These are phyloP conservation scores for Melieria omissa DNA, from an alignment of 2,888 invertebrate genomes.

Conservation along the genomic window DNA sequence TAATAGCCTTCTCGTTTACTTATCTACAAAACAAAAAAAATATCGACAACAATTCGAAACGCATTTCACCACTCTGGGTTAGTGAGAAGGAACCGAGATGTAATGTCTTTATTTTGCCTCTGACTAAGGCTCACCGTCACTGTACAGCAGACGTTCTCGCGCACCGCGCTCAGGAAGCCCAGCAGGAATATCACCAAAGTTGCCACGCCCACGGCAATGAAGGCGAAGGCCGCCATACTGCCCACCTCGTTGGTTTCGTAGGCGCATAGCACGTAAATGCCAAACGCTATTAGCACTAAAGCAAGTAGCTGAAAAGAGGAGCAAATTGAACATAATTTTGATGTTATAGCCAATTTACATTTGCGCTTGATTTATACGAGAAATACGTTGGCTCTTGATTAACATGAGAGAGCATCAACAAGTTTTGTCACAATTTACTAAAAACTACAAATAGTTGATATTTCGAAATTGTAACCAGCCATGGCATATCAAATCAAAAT, in stretches of 20 bases:
- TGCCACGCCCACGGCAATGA: slow-evolving; percentile 51
- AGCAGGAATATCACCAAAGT: slow-evolving; percentile 78
- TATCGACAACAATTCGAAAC: too few relatives aligned
- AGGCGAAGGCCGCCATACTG: slow-evolving; percentile 44
- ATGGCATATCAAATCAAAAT: too few relatives aligned
- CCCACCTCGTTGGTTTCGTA: slow-evolving; percentile 52
- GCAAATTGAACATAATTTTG: too few relatives aligned
- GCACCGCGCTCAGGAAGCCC: slow-evolving; percentile 88
- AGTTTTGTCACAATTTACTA: too few relatives aligned
- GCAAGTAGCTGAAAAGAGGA: slow-evolving; percentile 52
- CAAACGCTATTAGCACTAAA: slow-evolving; percentile 57
- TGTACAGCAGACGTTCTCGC: slow-evolving; percentile 88
- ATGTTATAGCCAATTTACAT: too few relatives aligned
- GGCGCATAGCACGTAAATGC: slow-evolving; percentile 50
- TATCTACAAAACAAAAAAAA: too few relatives aligned
- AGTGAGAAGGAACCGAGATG: too few relatives aligned
- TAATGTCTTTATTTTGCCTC: background rate
- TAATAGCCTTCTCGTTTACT: too few relatives aligned
- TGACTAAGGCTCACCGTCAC: slow-evolving; percentile 74
- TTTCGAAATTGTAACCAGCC: too few relatives aligned
- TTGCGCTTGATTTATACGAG: background rate
- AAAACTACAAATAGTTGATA: too few relatives aligned
- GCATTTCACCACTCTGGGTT: too few relatives aligned
- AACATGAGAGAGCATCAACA: too few relatives aligned
- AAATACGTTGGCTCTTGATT: background rate